Percentiles rank a stretch among this genome's conserved stretches.
These are phyloP conservation scores for Paramormyrops kingsleyae DNA, from an alignment of 2,113 vertebrate genomes.

Conservation along the genomic window DNA sequence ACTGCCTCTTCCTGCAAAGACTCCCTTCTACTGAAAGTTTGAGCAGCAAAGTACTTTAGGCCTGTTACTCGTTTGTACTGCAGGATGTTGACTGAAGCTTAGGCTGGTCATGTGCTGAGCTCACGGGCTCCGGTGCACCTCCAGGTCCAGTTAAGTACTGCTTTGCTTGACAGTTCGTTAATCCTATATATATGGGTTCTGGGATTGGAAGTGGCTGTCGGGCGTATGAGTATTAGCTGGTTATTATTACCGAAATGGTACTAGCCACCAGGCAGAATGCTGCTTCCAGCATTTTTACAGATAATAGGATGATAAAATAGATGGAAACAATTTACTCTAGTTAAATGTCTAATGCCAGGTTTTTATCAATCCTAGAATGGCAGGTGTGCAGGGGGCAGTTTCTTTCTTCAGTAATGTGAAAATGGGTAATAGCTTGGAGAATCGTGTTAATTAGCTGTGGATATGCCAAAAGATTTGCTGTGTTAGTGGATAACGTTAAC, in stretches of 20 bases:
- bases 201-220: not conserved
- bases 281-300: not conserved
- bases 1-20: not conserved
- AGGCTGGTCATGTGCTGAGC: not conserved
- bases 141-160: not conserved
- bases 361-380: not conserved
- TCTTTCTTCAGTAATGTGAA: not conserved
- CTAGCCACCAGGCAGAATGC: not conserved
- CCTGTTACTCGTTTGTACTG: not conserved
- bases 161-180: not conserved
- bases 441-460: slow-evolving; percentile 7
- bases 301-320: not conserved
- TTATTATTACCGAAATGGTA: not conserved
- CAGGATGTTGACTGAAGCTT: not conserved
- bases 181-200: not conserved
- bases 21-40: not conserved
- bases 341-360: not conserved
- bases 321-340: not conserved
- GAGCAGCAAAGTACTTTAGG: not conserved
- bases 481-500: slow-evolving; percentile 36
- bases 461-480: slow-evolving; percentile 39
- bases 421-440: not conserved
- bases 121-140: not conserved
- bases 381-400: not conserved
- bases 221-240: not conserved